Evolutionary conservation across 2,113 vertebrate species (phyloP), one percentile per base, ranked within the genome.

Genomic region (Talpa occidentalis): DNA sequence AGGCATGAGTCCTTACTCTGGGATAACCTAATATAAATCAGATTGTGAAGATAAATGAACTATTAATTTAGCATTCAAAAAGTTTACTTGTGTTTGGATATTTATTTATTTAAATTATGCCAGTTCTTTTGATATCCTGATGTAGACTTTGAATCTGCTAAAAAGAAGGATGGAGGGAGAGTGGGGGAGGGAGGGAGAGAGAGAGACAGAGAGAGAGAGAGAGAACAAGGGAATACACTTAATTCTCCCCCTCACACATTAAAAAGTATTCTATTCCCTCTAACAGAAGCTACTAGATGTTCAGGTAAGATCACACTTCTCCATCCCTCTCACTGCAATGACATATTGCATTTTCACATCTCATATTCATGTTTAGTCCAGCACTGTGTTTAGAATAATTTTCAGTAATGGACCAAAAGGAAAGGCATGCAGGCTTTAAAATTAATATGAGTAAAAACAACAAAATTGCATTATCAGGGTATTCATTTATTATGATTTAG

Each of bases 261-360:
- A 62, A 70, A 24, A 72, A 81, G 32, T 49, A 56, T 60, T 85
- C 14, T 82, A 35, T 67, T 89, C 15, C 35, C 11, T 76, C 12
- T 67, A 96, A 79, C 10, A 95, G 78, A 82, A 96, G 70, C 70
- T 67, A 87, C 49, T 35, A 47, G 42, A 72, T 21, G 40, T 8
- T 84, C 47, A 47, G 28, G 44, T 88, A 91, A 87, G 24, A 79
- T 17, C 10, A 93, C 17, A 83, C 7, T 79, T 93, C 64, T 80
- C n/a, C 28, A 79, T 60, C 16, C 28, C 12, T 74, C 42, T 47
- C 12, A 3, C 9, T 10, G n/a, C 16, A 42, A 32, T 12, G 47
- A 82, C 62, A 82, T 32, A 30, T 5, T 88, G 37, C n/a, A 40
- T 91, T 91, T 88, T 83, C 35, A 74, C 11, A 60, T 64, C 11